phyloP scores from a whole-genome alignment of 2,113 vertebrate species.

The Syrrhaptes paradoxus region DNA sequence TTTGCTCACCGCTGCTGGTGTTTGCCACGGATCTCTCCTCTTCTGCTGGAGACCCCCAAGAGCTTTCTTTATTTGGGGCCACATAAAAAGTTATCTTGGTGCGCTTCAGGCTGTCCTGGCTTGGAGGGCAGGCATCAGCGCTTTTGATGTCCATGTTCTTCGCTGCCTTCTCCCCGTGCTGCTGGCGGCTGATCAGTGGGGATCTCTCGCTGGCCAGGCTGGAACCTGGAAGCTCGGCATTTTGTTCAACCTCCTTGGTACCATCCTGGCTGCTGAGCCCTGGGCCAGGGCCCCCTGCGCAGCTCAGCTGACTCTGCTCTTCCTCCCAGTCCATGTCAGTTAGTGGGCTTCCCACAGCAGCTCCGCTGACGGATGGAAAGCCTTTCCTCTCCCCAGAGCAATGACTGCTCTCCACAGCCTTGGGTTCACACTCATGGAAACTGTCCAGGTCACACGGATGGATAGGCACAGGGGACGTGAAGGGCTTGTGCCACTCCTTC shows the following conservation, averaged over 20 bases:
- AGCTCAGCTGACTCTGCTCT: not conserved
- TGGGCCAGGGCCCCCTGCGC: not conserved
- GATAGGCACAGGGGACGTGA: constrained; percentile 16
- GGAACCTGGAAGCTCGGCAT: not conserved
- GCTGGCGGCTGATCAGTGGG: not conserved
- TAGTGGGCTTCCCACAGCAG: not conserved
- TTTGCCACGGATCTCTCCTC: not conserved
- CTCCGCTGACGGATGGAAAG: not conserved
- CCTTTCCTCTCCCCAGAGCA: not conserved
- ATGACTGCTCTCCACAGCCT: constrained; percentile 4
- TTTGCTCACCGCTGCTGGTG: not conserved
- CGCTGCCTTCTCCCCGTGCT: constrained; percentile 29
- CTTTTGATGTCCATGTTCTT: constrained; percentile 57
- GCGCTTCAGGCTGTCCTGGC: constrained; percentile 67
- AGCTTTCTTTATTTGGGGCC: constrained; percentile 40
- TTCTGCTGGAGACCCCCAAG: not conserved
- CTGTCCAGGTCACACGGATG: not conserved
- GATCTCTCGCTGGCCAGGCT: not conserved
- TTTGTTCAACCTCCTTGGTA: not conserved
- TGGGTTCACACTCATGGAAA: constrained; percentile 1
- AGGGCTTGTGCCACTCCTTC: constrained; percentile 64
- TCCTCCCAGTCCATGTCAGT: not conserved
- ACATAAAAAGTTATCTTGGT: constrained; percentile 78
- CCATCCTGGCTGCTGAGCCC: not conserved
- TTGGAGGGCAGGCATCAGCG: not conserved